Conservation (phyloP, 2,888 invertebrate species). For the Elysia crispata region DNA sequence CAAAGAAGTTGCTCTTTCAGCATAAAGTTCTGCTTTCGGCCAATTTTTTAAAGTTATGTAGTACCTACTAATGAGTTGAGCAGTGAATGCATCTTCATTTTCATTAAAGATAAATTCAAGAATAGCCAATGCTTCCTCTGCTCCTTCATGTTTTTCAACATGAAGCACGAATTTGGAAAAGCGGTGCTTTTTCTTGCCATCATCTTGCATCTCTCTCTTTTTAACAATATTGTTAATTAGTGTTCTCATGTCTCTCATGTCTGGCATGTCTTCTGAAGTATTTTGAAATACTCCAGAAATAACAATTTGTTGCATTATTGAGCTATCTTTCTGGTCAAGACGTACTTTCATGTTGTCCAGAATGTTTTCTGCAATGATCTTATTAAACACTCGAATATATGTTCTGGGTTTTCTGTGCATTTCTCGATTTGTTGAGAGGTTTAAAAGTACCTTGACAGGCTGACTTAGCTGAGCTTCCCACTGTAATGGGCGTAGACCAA, state of each 20-base stretch:
- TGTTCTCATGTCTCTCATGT: not conserved
- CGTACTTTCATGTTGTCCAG: constrained; percentile 49
- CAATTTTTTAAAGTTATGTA: constrained; percentile 54
- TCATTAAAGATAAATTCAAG: constrained; percentile 48
- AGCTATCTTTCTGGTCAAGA: constrained; percentile 47
- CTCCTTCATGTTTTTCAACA: constrained; percentile 50
- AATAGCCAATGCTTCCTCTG: constrained; percentile 48
- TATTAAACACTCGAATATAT: constrained; percentile 57
- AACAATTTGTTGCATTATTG: constrained; percentile 54
- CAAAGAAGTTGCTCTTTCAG: constrained; percentile 51
- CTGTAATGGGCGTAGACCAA: constrained; percentile 43
- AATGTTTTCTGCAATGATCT: constrained; percentile 55
- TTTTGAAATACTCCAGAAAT: constrained; percentile 50
- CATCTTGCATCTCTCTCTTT: not conserved
- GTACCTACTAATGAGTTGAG: constrained; percentile 58
- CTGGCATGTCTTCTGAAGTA: not conserved
- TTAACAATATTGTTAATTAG: not conserved
- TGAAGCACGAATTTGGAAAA: constrained; percentile 54
- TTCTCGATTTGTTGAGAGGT: constrained; percentile 58
- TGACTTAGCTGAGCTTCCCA: constrained; percentile 59
- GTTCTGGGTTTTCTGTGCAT: constrained; percentile 47
- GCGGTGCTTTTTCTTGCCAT: constrained; percentile 32
- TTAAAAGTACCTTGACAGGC: constrained; percentile 56
- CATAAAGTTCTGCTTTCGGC: constrained; percentile 52
- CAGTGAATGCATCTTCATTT: constrained; percentile 55